Percentiles rank a stretch among this genome's conserved stretches.
phyloP scores from a whole-genome alignment of 1,140 invertebrate genomes.

The Monomorium pharaonis region DNA sequence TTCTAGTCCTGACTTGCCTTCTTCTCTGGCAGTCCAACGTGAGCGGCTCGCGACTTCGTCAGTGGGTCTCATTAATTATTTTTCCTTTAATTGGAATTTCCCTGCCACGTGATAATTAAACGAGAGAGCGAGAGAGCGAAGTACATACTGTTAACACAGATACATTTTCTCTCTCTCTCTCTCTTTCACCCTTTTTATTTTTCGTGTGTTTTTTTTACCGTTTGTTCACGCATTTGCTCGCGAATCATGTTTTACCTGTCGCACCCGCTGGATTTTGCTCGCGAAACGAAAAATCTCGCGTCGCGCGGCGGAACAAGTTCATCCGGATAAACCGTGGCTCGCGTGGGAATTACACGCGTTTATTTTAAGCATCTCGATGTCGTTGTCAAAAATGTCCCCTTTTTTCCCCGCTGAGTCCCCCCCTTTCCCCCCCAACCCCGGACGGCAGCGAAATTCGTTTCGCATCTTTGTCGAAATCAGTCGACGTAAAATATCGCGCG shows the following conservation, averaged over 20 bases:
- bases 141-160: conserved; percentile 6
- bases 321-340: neutral
- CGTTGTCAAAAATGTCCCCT: neutral
- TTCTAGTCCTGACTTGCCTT: neutral
- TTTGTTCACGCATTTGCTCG: conserved; percentile 4
- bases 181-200: neutral
- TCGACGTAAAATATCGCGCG: neutral
- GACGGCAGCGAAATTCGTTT: neutral
- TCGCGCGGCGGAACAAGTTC: neutral
- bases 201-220: neutral
- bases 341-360: neutral
- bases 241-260: conserved; percentile 24
- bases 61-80: conserved; percentile 45
- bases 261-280: neutral
- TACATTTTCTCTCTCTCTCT: neutral
- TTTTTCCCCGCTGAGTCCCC: too few relatives aligned
- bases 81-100: conserved; percentile 46
- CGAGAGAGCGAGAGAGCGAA: neutral
- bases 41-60: neutral
- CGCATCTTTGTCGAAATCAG: neutral
- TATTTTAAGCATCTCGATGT: neutral
- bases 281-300: conserved; percentile 22
- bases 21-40: neutral
- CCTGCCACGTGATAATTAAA: conserved; percentile 26
- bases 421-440: neutral